phyloP scores from a whole-genome alignment of 2,888 invertebrate genomes.

The Ceratothoa steindachneri region DNA sequence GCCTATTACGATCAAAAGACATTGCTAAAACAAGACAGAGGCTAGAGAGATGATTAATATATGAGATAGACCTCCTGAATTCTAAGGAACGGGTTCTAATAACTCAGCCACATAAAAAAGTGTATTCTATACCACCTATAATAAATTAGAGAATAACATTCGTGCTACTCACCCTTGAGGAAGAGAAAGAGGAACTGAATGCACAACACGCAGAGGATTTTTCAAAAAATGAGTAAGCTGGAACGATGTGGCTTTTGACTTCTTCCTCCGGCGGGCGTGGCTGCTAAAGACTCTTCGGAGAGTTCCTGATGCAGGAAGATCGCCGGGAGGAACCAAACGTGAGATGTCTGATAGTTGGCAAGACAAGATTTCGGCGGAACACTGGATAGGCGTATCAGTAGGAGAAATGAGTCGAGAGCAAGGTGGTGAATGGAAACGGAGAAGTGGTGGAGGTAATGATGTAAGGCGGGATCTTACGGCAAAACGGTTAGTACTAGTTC shows the following conservation, averaged over 20 bases:
- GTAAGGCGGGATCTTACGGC: neutral
- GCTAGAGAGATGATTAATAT: too few species aligned
- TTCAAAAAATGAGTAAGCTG: constrained; percentile 53
- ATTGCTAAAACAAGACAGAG: too few species aligned
- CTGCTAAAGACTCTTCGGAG: constrained; percentile 53
- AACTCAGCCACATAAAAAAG: too few species aligned
- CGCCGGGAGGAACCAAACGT: constrained; percentile 29
- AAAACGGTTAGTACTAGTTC: too few species aligned
- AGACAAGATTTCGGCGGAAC: neutral
- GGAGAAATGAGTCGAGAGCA: neutral
- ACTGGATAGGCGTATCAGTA: neutral
- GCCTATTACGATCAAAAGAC: too few species aligned
- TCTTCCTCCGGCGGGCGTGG: constrained; percentile 51
- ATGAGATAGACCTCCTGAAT: too few species aligned
- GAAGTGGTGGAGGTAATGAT: neutral
- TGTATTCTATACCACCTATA: too few species aligned
- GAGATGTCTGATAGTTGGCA: neutral
- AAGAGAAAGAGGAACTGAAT: constrained; percentile 54
- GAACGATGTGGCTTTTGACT: constrained; percentile 50
- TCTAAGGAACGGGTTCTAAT: too few species aligned
- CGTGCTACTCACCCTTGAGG: constrained; percentile 52
- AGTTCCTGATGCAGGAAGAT: constrained; percentile 49
- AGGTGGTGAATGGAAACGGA: neutral
- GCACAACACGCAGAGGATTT: constrained; percentile 53
- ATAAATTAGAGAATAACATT: too few species aligned